Evolutionary conservation across 2,888 invertebrate species (phyloP).

Genomic region (Pristionchus japonicus): DNA sequence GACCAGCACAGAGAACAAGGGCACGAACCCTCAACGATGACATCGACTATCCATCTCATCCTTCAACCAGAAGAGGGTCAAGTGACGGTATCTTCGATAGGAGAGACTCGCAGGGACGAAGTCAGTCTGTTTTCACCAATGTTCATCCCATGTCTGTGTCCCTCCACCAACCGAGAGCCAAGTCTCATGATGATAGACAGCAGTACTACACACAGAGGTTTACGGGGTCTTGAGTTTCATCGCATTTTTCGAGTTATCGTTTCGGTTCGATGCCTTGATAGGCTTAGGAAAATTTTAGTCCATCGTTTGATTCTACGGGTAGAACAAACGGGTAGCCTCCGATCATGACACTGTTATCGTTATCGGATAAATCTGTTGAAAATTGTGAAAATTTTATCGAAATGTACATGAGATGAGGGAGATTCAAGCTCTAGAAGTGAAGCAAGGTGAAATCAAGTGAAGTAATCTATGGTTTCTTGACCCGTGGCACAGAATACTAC

Average conservation of each 20-base stretch:
- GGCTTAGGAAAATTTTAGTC: too few species aligned
- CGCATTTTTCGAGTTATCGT: background rate
- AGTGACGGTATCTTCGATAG: background rate
- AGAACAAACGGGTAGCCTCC: background rate
- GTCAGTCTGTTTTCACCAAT: background rate
- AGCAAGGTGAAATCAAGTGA: background rate
- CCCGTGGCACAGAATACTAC: conserved; percentile 9
- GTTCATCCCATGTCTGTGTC: background rate
- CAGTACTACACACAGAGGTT: background rate
- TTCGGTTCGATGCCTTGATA: background rate
- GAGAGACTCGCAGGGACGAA: background rate
- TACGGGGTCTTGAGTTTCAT: background rate
- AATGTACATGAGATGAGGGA: background rate
- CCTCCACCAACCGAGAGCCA: background rate
- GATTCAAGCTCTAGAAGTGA: conserved; percentile 17
- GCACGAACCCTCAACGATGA: background rate
- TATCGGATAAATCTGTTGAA: conserved; percentile 8
- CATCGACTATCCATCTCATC: background rate
- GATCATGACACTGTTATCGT: background rate
- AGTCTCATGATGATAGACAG: background rate
- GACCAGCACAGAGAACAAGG: background rate
- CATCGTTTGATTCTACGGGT: background rate
- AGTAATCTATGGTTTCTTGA: conserved; percentile 21
- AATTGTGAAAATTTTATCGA: background rate
- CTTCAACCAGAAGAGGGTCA: background rate